Conservation (phyloP, 2,888 invertebrate species). For the Caenorhabditis sulstoni region DNA sequence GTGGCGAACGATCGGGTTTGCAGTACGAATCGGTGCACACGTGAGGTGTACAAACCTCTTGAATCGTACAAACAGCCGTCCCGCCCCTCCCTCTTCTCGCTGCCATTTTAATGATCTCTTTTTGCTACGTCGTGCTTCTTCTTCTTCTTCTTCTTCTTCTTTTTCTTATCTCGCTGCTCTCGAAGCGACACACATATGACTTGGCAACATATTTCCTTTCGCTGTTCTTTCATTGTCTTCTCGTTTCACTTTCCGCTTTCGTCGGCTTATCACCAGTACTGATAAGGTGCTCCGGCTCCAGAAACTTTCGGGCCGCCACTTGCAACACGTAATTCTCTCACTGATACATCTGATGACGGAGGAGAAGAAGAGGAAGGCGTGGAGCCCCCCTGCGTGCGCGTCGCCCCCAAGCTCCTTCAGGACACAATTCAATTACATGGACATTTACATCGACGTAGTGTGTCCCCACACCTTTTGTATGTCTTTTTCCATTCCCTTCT, state of each 20-base stretch:
- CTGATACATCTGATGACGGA: neutral
- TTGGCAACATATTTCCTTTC: constrained; percentile 36
- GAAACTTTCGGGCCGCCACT: constrained; percentile 17
- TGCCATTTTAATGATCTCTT: constrained; percentile 39
- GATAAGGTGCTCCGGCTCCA: constrained; percentile 36
- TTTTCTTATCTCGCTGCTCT: constrained; percentile 14
- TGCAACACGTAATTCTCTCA: constrained; percentile 34
- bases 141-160: constrained; percentile 20
- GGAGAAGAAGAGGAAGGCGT: neutral
- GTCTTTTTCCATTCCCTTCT: constrained; percentile 2
- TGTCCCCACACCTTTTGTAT: constrained; percentile 33
- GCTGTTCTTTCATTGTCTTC: constrained; percentile 53
- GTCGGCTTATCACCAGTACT: constrained; percentile 35
- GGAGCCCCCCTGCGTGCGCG: constrained; percentile 3
- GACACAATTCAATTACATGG: constrained; percentile 54
- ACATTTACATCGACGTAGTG: constrained; percentile 29
- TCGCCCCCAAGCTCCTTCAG: constrained; percentile 17
- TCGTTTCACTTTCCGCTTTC: constrained; percentile 53
- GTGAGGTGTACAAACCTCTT: constrained; percentile 4
- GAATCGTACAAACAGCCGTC: constrained; percentile 5
- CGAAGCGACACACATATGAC: constrained; percentile 31
- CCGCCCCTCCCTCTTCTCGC: neutral
- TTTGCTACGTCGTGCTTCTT: constrained; percentile 19
- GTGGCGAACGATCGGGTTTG: neutral
- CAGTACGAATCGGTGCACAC: neutral